Conservation (phyloP, 2,888 invertebrate genomes). For the Dasypogon diadema region DNA sequence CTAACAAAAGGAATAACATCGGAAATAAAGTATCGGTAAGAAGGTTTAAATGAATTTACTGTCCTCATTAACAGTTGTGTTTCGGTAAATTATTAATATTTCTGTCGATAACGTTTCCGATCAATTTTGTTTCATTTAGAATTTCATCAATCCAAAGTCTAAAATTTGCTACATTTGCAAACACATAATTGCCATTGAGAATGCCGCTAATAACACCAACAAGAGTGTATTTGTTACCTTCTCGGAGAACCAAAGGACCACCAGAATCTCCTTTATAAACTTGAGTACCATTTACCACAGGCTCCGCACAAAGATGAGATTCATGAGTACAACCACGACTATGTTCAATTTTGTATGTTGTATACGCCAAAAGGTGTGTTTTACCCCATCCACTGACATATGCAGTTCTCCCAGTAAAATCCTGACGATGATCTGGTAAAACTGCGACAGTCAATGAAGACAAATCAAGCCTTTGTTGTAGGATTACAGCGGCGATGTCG, state of each 20-base stretch:
- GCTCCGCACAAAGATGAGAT: background rate
- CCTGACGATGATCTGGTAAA: background rate
- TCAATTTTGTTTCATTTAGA: background rate
- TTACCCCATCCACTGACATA: constrained; percentile 18
- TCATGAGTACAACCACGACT: background rate
- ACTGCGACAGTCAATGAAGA: background rate
- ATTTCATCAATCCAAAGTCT: constrained; percentile 15
- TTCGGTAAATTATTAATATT: background rate
- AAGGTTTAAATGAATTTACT: too few species aligned
- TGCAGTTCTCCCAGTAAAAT: background rate
- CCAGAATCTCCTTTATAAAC: constrained; percentile 9
- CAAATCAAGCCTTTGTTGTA: constrained; percentile 9
- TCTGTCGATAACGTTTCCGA: background rate
- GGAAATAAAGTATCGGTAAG: too few species aligned
- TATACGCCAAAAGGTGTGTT: background rate
- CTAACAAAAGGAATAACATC: too few species aligned
- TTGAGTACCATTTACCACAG: background rate
- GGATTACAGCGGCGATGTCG: background rate
- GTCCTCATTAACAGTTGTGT: background rate
- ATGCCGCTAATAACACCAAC: background rate
- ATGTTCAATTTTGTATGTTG: background rate
- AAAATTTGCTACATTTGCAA: background rate
- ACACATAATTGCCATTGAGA: background rate
- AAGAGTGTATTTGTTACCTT: background rate
- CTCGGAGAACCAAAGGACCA: constrained; percentile 10